A percentile compares a stretch with the other conserved stretches of the same genome.
These are phyloP conservation scores for Eidolon dupreanum DNA, from an alignment of 2,797 vertebrate genomes.

Conservation along the genomic window DNA sequence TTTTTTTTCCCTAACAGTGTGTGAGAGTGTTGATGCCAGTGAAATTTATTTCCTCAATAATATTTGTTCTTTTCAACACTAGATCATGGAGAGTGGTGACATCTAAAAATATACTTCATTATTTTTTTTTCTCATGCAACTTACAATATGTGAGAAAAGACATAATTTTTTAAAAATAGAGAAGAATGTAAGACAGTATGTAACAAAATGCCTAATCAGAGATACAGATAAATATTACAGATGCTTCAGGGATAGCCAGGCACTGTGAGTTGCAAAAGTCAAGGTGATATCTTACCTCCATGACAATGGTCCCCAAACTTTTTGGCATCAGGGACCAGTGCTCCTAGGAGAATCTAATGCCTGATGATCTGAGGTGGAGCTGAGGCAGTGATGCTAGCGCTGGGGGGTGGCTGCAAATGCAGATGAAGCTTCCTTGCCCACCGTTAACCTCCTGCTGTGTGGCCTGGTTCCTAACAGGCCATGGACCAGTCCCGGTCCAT, in stretches of 20 bases:
- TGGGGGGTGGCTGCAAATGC: no score
- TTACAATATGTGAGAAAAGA: neutral
- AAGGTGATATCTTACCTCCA: neutral
- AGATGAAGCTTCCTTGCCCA: no score
- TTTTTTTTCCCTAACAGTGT: neutral
- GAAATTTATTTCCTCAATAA: neutral
- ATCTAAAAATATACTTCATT: neutral
- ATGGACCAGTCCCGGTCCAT: no score
- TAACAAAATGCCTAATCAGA: neutral
- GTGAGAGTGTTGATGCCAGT: neutral
- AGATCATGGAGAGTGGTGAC: neutral
- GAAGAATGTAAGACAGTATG: neutral
- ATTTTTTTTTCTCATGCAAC: neutral
- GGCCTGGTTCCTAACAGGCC: no score
- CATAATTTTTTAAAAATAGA: neutral
- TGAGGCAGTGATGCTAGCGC: no score
- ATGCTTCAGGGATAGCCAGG: neutral
- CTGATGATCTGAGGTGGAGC: no score
- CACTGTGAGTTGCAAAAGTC: neutral
- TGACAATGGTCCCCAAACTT: no score
- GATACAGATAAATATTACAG: neutral
- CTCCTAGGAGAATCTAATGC: no score
- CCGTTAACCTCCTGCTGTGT: no score
- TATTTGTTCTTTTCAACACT: neutral
- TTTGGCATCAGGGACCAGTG: no score